These are phyloP conservation scores for Lacerta bilineata DNA, from an alignment of 2,797 vertebrate genomes.

Conservation along the genomic window DNA sequence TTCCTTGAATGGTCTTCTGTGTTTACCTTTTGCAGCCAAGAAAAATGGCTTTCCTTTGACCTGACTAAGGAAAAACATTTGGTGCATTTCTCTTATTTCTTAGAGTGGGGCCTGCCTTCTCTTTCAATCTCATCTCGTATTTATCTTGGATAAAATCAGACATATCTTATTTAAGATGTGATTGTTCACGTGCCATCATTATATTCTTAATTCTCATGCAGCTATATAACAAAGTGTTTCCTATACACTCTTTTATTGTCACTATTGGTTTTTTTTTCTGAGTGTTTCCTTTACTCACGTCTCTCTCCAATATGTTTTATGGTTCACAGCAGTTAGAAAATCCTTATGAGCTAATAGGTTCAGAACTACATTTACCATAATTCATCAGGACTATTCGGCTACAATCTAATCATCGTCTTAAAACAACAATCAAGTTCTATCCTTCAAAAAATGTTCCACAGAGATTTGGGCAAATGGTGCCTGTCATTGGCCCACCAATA, in stretches of 20 bases:
- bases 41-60: conserved; percentile 48
- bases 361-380: not conserved
- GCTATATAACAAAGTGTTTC: not conserved
- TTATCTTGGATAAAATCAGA: conserved; percentile 32
- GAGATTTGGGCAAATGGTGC: not conserved
- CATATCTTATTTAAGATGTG: not conserved
- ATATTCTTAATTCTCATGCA: conserved; percentile 10
- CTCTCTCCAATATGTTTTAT: not conserved
- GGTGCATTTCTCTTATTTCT: conserved; percentile 21
- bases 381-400: not conserved
- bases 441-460: not conserved
- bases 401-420: not conserved
- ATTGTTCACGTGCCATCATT: not conserved
- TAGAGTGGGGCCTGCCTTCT: not conserved
- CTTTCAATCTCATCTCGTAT: conserved; percentile 22
- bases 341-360: not conserved
- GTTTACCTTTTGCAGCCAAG: conserved; percentile 53
- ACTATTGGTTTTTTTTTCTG: not conserved
- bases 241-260: not conserved
- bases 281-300: not conserved
- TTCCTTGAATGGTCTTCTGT: not conserved
- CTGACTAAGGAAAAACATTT: not conserved
- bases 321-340: not conserved
- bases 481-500: not conserved
- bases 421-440: not conserved